Base-by-base conservation (phyloP, 2,113 vertebrate species). In the Sminthopsis crassicaudata region DNA sequence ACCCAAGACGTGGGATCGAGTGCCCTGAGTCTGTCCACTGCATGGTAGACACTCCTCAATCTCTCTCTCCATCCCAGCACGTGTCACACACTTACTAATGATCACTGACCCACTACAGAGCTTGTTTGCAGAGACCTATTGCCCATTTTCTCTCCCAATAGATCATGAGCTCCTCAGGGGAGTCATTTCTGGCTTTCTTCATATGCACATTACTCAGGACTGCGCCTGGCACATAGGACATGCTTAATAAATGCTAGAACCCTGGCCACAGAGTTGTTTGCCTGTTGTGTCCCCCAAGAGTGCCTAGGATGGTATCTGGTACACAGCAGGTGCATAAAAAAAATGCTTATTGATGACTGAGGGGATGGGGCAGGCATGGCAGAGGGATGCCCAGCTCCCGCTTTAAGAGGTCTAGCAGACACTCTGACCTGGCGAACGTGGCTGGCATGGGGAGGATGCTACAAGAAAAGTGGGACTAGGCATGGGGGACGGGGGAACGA, bases 381-480 rank as follows among this genome's bases (percentile, higher is more conserved):
- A 60, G 26, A 30, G 0, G 27, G 27, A 11, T 30, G 2, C 57
- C 27, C 2, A 2, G 57, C 27, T 3, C 57, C 57, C 12, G 57
- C 9, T 30, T 30, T 60, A 8, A 3, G 10, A 2, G 57, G 9
- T 11, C 57, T 10, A 12, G 57, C 57, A 26, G 27, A 30, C 27
- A 60, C 57, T 3, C 9, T 30, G 57, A 60, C 26, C 8, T 57
- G 53, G 7, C 6, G 24, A 54, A 7, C 5, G 24, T 6, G 91
- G 53, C 91, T 91, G 94, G 52, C 7, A 90, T 53, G 94, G 51
- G 7, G 92, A n/a, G 90, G 30, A 95, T 90, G 91, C 91, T 12
- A 53, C 30, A 55, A 92, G 90, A 90, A 42, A 93, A 25, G 11
- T 8, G 0, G 1, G 36, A 14, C 54, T 16, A 95, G 84, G 46